These are phyloP conservation scores for Zeuzera pyrina DNA, from an alignment of 2,888 invertebrate genomes.

Conservation along the genomic window DNA sequence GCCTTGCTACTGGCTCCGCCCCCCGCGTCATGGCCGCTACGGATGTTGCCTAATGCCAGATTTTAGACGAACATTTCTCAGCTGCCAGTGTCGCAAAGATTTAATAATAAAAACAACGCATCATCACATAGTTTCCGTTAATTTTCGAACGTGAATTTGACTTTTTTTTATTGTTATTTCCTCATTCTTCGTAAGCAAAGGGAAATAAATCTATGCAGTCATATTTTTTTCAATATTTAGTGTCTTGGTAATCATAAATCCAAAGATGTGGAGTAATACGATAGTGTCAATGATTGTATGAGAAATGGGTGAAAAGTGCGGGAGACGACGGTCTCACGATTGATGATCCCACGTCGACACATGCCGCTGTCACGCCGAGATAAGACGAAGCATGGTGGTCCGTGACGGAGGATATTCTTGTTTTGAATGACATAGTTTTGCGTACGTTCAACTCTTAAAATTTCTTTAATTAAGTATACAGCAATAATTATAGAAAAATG, in stretches of 20 bases:
- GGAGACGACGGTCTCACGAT: constrained; percentile 33
- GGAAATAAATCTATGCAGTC: too few species aligned
- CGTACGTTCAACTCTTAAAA: not conserved
- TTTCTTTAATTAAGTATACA: too few species aligned
- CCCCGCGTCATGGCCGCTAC: constrained; percentile 59
- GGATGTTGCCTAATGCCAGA: constrained; percentile 56
- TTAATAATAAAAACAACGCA: constrained; percentile 14
- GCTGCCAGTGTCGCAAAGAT: constrained; percentile 25
- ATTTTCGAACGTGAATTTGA: too few species aligned
- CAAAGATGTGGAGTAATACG: constrained; percentile 15
- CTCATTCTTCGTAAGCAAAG: too few species aligned
- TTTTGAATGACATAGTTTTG: constrained; percentile 29
- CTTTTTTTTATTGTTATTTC: too few species aligned
- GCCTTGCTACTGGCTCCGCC: constrained; percentile 42
- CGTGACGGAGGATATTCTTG: constrained; percentile 23
- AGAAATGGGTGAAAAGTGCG: constrained; percentile 34
- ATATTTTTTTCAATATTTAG: too few species aligned
- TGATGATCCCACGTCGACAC: constrained; percentile 40
- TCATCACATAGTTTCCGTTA: too few species aligned
- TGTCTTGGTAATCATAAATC: constrained; percentile 3
- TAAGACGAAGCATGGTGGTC: constrained; percentile 35
- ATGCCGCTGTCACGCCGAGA: constrained; percentile 15
- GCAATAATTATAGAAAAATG: too few species aligned
- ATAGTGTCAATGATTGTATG: constrained; percentile 25
- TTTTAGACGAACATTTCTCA: constrained; percentile 46